Percentiles rank a stretch among this genome's conserved stretches.
These are phyloP conservation scores for Hapalemur alaotrensis DNA, from an alignment of 2,797 vertebrate species.

Conservation along the genomic window DNA sequence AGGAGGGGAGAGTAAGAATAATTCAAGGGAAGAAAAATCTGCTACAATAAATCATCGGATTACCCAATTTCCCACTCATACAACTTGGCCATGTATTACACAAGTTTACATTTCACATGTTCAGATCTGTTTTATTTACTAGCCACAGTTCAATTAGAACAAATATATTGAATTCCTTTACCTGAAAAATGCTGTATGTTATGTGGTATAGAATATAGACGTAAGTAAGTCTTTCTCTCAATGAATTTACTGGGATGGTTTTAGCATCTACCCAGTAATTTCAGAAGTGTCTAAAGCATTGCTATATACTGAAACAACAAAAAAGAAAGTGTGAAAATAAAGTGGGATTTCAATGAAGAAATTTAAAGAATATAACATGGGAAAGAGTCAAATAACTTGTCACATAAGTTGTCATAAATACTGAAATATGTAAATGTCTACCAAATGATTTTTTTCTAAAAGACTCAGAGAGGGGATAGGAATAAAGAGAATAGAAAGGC, in stretches of 20 bases:
- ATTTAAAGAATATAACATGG: background rate
- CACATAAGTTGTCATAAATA: constrained; percentile 2
- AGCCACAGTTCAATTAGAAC: background rate
- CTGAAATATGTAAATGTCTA: constrained; percentile 12
- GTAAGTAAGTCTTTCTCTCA: background rate
- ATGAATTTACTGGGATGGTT: background rate
- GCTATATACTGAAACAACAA: background rate
- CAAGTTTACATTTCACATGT: background rate
- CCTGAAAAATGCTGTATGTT: background rate
- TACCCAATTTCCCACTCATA: background rate
- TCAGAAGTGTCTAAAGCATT: background rate
- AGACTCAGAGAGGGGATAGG: background rate
- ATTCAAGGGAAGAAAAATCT: constrained; percentile 18
- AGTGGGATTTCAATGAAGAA: background rate
- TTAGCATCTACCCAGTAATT: background rate
- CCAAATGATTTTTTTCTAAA: background rate
- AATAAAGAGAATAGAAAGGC: background rate
- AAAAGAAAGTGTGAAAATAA: background rate
- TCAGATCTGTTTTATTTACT: background rate
- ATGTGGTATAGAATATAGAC: background rate
- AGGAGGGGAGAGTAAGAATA: background rate
- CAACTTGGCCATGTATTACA: background rate
- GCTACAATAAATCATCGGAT: background rate
- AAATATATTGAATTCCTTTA: background rate
- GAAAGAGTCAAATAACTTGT: background rate